Evolutionary conservation across 2,888 invertebrate genomes (phyloP).

Genomic region (Zygaena filipendulae): DNA sequence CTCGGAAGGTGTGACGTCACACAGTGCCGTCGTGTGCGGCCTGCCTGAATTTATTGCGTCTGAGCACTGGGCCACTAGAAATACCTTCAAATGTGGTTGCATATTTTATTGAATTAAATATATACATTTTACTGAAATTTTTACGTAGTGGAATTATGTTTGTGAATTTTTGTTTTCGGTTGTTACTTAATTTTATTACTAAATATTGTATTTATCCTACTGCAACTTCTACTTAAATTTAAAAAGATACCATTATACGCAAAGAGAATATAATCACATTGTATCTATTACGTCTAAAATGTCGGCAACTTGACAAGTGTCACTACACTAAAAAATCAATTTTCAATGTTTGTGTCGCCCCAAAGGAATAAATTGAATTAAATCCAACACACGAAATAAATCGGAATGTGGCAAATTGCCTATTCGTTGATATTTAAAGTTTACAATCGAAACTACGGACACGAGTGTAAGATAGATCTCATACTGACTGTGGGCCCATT

Average conservation of each 20-base stretch:
- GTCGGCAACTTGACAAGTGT: conserved; percentile 13
- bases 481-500: conserved; percentile 45
- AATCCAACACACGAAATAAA: no score
- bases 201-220: no score
- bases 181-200: not conserved
- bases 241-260: no score
- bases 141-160: conserved; percentile 22
- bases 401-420: conserved; percentile 61
- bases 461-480: conserved; percentile 54
- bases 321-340: no score
- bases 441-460: conserved; percentile 38
- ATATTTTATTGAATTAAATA: no score
- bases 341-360: conserved; percentile 11
- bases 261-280: no score
- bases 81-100: no score
- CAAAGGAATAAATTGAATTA: no score
- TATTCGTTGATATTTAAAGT: conserved; percentile 51
- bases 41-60: conserved; percentile 61
- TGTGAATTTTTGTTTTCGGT: conserved; percentile 4
- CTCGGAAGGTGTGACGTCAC: conserved; percentile 64
- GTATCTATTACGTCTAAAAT: no score
- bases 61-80: conserved; percentile 49
- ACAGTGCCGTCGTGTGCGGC: conserved; percentile 68
- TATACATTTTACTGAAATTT: no score
- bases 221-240: no score